phyloP scores from a whole-genome alignment of 2,113 vertebrate genomes.

The Zosterops pallidus region DNA sequence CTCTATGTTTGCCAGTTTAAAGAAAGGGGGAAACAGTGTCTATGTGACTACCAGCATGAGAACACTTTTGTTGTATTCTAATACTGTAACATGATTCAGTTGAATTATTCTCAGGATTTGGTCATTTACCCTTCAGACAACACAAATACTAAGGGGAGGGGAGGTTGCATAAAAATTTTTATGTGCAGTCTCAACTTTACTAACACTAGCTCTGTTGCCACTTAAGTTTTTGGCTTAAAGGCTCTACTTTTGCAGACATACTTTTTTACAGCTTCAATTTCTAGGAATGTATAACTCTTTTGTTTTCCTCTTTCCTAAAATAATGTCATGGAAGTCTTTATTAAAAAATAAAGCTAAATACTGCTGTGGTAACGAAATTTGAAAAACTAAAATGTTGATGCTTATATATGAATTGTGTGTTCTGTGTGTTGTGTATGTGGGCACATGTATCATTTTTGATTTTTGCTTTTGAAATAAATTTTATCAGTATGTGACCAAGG shows the following conservation, averaged over 20 bases:
- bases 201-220: background rate
- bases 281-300: background rate
- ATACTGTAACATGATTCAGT: background rate
- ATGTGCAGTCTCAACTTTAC: background rate
- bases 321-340: background rate
- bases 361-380: background rate
- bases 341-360: background rate
- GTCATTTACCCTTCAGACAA: background rate
- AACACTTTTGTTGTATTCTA: background rate
- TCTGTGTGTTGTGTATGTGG: background rate
- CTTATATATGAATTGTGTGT: background rate
- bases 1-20: background rate
- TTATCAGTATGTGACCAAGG: background rate
- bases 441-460: background rate
- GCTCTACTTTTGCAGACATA: background rate
- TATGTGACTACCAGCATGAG: background rate
- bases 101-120: background rate
- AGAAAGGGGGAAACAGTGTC: background rate
- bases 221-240: background rate
- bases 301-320: background rate
- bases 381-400: background rate
- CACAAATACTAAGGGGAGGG: background rate
- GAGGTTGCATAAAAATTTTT: background rate
- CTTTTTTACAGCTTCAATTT: background rate
- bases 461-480: constrained; percentile 40